Evolutionary conservation across 2,113 vertebrate species (phyloP), one percentile per base, ranked within the genome.

Genomic region (Halcyon malimbica): DNA sequence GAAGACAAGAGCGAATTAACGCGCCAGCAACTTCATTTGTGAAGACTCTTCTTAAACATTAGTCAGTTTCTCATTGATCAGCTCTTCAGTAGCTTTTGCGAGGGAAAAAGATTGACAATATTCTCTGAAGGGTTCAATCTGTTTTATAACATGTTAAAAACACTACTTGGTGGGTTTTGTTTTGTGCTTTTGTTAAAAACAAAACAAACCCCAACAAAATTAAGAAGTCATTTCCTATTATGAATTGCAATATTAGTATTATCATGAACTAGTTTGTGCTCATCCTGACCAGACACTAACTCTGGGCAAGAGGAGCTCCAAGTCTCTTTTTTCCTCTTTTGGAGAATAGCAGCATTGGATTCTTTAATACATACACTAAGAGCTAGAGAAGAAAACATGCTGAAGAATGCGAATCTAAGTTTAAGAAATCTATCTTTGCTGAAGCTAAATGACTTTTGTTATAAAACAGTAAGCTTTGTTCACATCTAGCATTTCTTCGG

Each of bases 21-120:
- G 19, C 59, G 1, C 18, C 53, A 2, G 1, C 41, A 19, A 0
- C n/a, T 14, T 23, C 1, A 3, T 10, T 35, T 56, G 3, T 4
- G 35, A 1, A 4, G 37, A 0, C 28, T 16, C 25, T 10, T 23
- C 13, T 62, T 5, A 28, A 2, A 31, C 29, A 2, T 0, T 4
- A 7, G 50, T 0, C 3, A 7, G 50, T 69, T 60, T 73, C 23
- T 3, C 2, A 60, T 18, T 44, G 35, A 65, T 39, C 41, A 67
- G 46, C 31, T 54, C 33, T 73, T 68, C 35, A 28, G 23, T 62
- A 73, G 46, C 24, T 54, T 63, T 13, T 13, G 21, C 3, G 18
- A 13, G 6, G 13, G 39, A 35, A 14, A 19, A 73, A 71, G 37
- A 67, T 23, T 60, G 41, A 60, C 18, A 63, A 20, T 21, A 59